A percentile compares a stretch with the other conserved stretches of the same genome.
phyloP scores from a whole-genome alignment of 1,140 invertebrate species.

The Venustaconcha ellipsiformis region DNA sequence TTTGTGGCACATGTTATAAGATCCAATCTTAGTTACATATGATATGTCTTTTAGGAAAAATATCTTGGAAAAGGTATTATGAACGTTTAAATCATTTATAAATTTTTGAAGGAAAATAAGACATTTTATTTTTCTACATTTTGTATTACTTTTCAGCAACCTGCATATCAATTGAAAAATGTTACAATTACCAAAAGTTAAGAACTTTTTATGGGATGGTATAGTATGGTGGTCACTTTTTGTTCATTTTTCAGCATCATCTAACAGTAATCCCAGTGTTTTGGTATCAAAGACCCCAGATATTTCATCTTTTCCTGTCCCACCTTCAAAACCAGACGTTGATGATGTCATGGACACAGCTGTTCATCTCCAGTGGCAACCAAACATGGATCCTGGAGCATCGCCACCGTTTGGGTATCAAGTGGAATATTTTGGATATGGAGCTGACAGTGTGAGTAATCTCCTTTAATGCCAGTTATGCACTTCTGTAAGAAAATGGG shows the following conservation, averaged over 20 bases:
- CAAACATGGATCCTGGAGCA: constrained; percentile 77
- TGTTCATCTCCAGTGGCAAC: constrained; percentile 83
- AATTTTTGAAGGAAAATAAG: too few relatives aligned
- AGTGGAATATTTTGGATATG: constrained; percentile 84
- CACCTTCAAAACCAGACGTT: constrained; percentile 81
- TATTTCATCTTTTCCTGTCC: constrained; percentile 77
- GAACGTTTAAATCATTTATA: too few relatives aligned
- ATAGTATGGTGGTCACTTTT: background rate
- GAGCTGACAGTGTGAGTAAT: constrained; percentile 37
- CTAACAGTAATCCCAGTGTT: background rate
- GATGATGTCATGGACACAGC: constrained; percentile 83
- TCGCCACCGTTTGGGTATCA: constrained; percentile 84
- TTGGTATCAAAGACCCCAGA: constrained; percentile 9
- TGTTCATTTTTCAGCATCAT: too few relatives aligned
- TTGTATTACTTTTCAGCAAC: too few relatives aligned
- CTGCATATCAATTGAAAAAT: too few relatives aligned
- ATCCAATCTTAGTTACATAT: too few relatives aligned
- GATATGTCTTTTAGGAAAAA: too few relatives aligned
- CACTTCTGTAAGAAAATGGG: too few relatives aligned
- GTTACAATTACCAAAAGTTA: too few relatives aligned
- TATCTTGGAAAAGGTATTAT: too few relatives aligned
- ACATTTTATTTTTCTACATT: too few relatives aligned
- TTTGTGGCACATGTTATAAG: too few relatives aligned
- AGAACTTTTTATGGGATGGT: background rate
- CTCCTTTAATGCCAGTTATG: background rate